Base-by-base conservation (phyloP, 2,888 invertebrate species). In the Amblyjoppa proteus region DNA sequence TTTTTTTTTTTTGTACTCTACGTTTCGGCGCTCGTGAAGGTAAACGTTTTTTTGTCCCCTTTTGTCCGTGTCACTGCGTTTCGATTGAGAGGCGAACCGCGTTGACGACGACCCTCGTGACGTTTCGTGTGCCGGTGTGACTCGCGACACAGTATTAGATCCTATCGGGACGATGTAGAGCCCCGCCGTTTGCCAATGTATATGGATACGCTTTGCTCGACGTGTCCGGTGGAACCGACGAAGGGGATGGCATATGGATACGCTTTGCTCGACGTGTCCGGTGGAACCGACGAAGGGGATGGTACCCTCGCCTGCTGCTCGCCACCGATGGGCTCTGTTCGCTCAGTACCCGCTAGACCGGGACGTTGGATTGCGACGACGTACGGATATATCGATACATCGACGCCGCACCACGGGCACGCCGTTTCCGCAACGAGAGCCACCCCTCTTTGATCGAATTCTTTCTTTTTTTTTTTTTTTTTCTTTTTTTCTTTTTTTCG, bases 61-160 rank as follows among this genome's bases (percentile, higher is more conserved):
- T 61, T 58, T 61, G 34, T 34, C 53, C 56, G 20, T 25, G 41
- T 51, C 20, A 56, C 34, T 41, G 69, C 49, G 69, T 78, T 69
- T 78, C 11, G 51, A 61, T 31, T 31, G 49, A 51, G 31, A 51
- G 51, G 68, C 58, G 45, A 45, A 45, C 45, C 45, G 11, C 45
- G 45, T 45, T 3, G 45, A 41, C 5, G 41, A 2, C 9, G 41
- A 9, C 41, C 7, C 41, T 41, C 9, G 41, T 41, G 5, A 4
- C 41, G 45, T 45, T 13, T 45, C 82, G 85, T 79, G 61, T 16
- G 61, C 28, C 31, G 28, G 61, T 34, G 28, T n/a, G 85, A 85
- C 82, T 85, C 66, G 78, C 66, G 71, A 70, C 73, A 71, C 58
- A 78, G 28, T 75, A 20, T 68, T 64, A 74, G 85, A 85, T 85